Base-by-base conservation (phyloP, 2,113 vertebrate species). In the Nannobrachium achirus region DNA sequence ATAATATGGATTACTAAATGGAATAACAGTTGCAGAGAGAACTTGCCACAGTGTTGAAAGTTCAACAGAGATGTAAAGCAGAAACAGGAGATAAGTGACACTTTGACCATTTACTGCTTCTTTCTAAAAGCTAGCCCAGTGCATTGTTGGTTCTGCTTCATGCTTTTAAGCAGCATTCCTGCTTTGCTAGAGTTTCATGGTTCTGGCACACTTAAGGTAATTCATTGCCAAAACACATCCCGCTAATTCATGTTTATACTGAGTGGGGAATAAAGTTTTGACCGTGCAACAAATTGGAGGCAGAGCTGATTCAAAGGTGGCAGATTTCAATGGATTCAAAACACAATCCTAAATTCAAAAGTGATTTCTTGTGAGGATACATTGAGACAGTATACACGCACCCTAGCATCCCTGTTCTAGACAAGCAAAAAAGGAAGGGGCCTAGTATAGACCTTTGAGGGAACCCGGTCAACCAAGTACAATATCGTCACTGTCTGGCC, bases 1-100 rank as follows among this genome's bases (percentile, higher is more conserved):
- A 69, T 78, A 64, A 81, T 73, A 69, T 71, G 77, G 75, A 82
- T 86, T 80, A 83, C 52, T 63, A 78, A 79, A 67, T 19, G 62
- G 48, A 76, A 80, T 55, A 51, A 79, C 42, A 51, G 10, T 7
- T 45, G 5, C 45, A 65, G 71, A 66, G 71, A 66, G 39, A 19
- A 71, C 65, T 71, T 72, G 55, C 66, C 71, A 64, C 49, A 76
- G 46, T 75, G 25, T 11, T 73, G 63, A 85, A 75, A 74, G 41
- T 7, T 16, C n/a, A 56, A 20, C 11, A 20, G 59, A 55, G 57
- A 68, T 67, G 1, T n/a, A 65, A 16, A 18, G 20, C 60, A 55
- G 18, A 65, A 15, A 56, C 25, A 25, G 68, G 41, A 51, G 14
- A 66, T 63, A 51, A 72, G 7, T 65, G 45, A 66, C 57, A 59